These are phyloP conservation scores for Helicoverpa armigera DNA, from an alignment of 1,140 invertebrate species.

Conservation along the genomic window DNA sequence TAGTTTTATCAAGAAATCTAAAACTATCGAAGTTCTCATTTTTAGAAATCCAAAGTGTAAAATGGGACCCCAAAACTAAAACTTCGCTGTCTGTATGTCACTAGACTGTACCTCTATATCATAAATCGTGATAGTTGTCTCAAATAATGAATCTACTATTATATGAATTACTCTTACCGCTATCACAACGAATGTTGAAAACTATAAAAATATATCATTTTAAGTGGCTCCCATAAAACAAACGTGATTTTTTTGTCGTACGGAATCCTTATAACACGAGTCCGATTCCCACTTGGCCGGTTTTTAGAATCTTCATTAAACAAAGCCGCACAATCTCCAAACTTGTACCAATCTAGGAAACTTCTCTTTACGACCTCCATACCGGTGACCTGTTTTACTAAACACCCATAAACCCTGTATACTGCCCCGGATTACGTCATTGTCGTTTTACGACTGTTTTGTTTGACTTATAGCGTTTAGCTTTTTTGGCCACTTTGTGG, in stretches of 20 bases:
- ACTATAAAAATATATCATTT: too few species aligned
- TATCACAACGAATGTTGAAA: too few species aligned
- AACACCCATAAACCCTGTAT: conserved; percentile 65
- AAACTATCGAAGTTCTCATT: not conserved
- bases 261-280: too few species aligned
- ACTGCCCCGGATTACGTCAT: conserved; percentile 66
- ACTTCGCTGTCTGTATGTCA: too few species aligned
- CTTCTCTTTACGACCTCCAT: conserved; percentile 59
- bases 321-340: conserved; percentile 17
- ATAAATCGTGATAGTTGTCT: too few species aligned
- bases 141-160: too few species aligned
- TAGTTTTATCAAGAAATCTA: not conserved
- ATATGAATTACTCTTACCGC: too few species aligned
- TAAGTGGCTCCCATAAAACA: too few species aligned
- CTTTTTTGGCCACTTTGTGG: conserved; percentile 50
- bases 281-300: too few species aligned
- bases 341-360: conserved; percentile 53
- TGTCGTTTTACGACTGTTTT: conserved; percentile 63
- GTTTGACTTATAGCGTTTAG: conserved; percentile 55
- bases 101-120: too few species aligned
- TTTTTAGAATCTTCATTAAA: not conserved
- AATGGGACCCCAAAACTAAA: too few species aligned
- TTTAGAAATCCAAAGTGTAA: not conserved
- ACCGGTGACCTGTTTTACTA: conserved; percentile 70
- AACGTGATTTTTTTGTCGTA: too few species aligned